Evolutionary conservation across 2,888 invertebrate species (phyloP), one percentile per base, ranked within the genome.

Genomic region (Drosophila ustulata): DNA sequence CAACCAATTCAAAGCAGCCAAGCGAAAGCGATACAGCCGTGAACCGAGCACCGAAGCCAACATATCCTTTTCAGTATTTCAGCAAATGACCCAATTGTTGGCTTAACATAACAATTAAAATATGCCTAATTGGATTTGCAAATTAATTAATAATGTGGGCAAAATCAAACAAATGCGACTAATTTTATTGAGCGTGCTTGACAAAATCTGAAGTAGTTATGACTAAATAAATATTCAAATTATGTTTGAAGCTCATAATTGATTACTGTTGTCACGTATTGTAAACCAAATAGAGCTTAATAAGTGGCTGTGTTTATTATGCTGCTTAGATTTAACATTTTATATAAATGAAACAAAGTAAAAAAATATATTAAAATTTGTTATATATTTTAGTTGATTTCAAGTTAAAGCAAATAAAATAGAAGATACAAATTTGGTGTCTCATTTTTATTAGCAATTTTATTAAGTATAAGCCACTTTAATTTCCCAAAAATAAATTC

Each of bases 1-100:
- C 37, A 66, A 50, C 56, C 64, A 67, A 67, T 52, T 37, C 43
- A 49, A 43, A 47, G 34, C 34, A 63, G 13, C 34, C 34, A 49
- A 39, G 18, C 25, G 8, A 18, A 30, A 9, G 6, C 30, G 23
- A 5, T 46, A 11, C 23, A 62, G 3, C 5, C 4, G 13, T n/a
- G 6, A 4, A 6, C 1, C n/a, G 26, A 7, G 51, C 53, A 72
- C 63, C 73, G 67, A 73, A 67, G 9, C 4, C 3, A 9, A 34
- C 13, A 68, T 64, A 52, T 72, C n/a, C 72, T 73, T 28, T 13
- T 13, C 11, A 39, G 3, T 11, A 13, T 26, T 39, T 51, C 4
- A 39, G 5, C 5, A 18, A 18, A 18, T 26, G 25, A 25, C 11
- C 18, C 23, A 43, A 30, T 30, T 41, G 23, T 55, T 30, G n/a